phyloP scores from a whole-genome alignment of 2,113 vertebrate genomes.

The Dolichallabes microphthalmus region DNA sequence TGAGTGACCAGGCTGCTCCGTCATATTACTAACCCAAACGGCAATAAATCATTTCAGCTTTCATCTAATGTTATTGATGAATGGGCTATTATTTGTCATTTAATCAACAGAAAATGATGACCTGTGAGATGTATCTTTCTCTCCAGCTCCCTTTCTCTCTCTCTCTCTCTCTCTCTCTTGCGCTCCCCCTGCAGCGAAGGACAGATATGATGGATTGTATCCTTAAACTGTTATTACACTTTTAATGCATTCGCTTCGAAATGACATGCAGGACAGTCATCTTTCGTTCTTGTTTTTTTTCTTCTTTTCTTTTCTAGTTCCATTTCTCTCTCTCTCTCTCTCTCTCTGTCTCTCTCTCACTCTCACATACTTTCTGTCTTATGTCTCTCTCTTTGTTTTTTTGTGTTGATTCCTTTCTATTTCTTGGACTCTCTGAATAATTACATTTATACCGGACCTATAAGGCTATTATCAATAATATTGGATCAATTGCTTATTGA shows the following conservation, averaged over 20 bases:
- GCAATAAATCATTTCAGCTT: constrained; percentile 98
- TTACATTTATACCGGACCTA: not conserved
- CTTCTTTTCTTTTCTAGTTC: constrained; percentile 63
- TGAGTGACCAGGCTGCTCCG: constrained; percentile 79
- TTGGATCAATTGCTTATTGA: not conserved
- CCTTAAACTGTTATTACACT: constrained; percentile 98
- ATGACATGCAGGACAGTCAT: constrained; percentile 80
- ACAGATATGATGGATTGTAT: constrained; percentile 96
- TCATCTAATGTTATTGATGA: constrained; percentile 99
- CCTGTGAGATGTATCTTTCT: constrained; percentile 88
- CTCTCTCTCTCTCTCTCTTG: constrained; percentile 23
- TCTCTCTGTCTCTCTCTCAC: not conserved
- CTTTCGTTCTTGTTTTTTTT: constrained; percentile 64
- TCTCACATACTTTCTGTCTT: not conserved
- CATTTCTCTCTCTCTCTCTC: constrained; percentile 56
- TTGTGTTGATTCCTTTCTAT: not conserved
- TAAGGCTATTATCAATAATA: not conserved
- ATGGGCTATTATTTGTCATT: constrained; percentile 99
- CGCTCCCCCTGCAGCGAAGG: constrained; percentile 71
- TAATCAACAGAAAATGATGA: constrained; percentile 95
- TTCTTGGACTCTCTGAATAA: not conserved
- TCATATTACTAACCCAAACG: constrained; percentile 77
- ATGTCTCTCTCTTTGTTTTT: not conserved
- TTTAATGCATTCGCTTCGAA: constrained; percentile 87
- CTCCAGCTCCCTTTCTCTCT: constrained; percentile 42